phyloP scores from a whole-genome alignment of 2,888 invertebrate species.

The Mesorhabditis spiculigera region DNA sequence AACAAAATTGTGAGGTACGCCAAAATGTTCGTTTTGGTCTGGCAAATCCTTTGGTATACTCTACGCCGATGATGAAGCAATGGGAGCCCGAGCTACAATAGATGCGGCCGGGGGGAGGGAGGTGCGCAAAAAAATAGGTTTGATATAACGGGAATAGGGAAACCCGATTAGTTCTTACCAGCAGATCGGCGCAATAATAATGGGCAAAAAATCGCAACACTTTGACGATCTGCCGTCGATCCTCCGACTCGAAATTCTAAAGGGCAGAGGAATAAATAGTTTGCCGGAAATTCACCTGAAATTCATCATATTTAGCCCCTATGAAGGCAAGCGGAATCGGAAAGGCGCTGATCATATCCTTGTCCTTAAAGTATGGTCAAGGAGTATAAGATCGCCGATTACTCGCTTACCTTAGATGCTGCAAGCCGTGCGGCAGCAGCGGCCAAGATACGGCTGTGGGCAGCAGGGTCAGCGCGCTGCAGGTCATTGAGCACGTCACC shows the following conservation, averaged over 20 bases:
- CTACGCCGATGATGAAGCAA: too few relatives aligned
- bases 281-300: constrained; percentile 69
- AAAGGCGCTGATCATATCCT: constrained; percentile 60
- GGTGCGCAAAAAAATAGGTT: neutral
- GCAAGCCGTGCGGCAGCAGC: neutral
- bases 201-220: constrained; percentile 75
- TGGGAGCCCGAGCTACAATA: too few relatives aligned
- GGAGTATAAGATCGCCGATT: neutral
- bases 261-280: constrained; percentile 12
- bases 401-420: neutral
- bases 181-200: constrained; percentile 71
- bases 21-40: too few relatives aligned
- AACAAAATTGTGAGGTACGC: too few relatives aligned
- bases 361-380: constrained; percentile 52
- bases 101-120: too few relatives aligned
- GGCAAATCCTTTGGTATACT: too few relatives aligned
- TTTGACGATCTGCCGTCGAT: constrained; percentile 73
- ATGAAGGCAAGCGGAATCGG: constrained; percentile 75
- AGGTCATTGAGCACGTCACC: neutral
- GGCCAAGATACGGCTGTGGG: neutral
- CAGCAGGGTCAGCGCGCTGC: neutral
- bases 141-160: neutral
- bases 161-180: constrained; percentile 54
- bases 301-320: constrained; percentile 81
- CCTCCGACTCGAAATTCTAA: constrained; percentile 69